Evolutionary conservation across 2,797 vertebrate genomes (phyloP), one percentile per base, ranked within the genome.

Genomic region (Fundulus diaphanus): DNA sequence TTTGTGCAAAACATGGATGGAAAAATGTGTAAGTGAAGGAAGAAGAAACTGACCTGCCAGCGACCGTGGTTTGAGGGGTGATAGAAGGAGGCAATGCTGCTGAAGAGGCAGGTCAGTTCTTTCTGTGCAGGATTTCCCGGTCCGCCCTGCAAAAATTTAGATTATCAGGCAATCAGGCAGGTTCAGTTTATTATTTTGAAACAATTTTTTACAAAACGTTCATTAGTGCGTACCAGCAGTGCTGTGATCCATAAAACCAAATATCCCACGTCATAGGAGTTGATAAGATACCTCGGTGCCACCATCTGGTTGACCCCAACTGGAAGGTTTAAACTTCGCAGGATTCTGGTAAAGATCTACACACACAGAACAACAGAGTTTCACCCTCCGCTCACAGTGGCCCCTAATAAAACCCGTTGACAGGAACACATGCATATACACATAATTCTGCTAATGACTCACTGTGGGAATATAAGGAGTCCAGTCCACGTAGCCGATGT

Each of bases 31-130:
- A 40, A 40, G 42, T 40, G 49, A 29, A 37, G 48, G 12, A 67
- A 70, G 59, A 70, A 74, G 71, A 68, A 68, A 44, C 51, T 75
- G 48, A 98, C 98, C 96, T 99, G 95, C 98, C 98, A 99, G 82
- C 97, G 96, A 0, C 98, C 98, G 0, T 99, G 98, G 91, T 99
- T 99, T 84, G 97, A 99, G 24, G 98, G 98, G 88, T 99, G 98
- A 84, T 98, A 99, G 90, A 99, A 99, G 61, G 97, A 99, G 42
- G 97, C 96, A 44, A 99, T 99, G 90, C 98, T 98, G 88, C 96
- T 97, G 91, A 99, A 99, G 80, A 99, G 94, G 63, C 97, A 97
- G 90, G 95, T 95, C 85, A 99, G 93, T 85, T 99, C 95, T 80
- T 96, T 97, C 89, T 99, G 98, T 44, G 96, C 97, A 37, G 96